Evolutionary conservation across 2,888 invertebrate genomes (phyloP).

Genomic region (Eilema griseolum): DNA sequence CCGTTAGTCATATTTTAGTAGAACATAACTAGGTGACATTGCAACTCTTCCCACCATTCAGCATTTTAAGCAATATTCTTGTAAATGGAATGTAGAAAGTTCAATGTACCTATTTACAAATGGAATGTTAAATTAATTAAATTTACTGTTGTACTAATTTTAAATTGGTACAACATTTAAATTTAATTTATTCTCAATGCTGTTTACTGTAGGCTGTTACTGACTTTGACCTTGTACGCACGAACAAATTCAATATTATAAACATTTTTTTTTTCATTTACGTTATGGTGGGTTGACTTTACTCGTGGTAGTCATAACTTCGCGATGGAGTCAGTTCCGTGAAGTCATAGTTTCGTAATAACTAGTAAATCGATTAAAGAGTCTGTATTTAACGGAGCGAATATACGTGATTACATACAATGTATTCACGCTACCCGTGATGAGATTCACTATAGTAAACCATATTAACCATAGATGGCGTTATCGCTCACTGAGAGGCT

Average conservation of each 20-base stretch:
- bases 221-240: conserved; percentile 9
- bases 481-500: conserved; percentile 74
- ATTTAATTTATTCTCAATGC: conserved; percentile 23
- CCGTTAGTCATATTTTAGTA: neutral
- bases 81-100: conserved; percentile 1
- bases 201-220: conserved; percentile 6
- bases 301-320: neutral
- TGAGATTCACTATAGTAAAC: conserved; percentile 46
- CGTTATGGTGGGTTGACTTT: conserved; percentile 3
- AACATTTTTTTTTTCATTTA: neutral
- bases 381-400: conserved; percentile 35
- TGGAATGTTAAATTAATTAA: conserved; percentile 15
- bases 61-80: neutral
- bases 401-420: conserved; percentile 42
- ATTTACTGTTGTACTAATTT: neutral
- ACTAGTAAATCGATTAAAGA: conserved; percentile 39
- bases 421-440: conserved; percentile 38
- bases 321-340: neutral
- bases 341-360: conserved; percentile 12
- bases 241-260: neutral
- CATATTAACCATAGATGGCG: conserved; percentile 28
- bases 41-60: conserved; percentile 11
- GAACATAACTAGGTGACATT: conserved; percentile 21
- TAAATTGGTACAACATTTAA: conserved; percentile 24
- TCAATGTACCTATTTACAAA: neutral